Percentiles rank a stretch among this genome's conserved stretches.
Evolutionary conservation across 2,113 vertebrate genomes (phyloP).

Genomic region (Bos indicus): DNA sequence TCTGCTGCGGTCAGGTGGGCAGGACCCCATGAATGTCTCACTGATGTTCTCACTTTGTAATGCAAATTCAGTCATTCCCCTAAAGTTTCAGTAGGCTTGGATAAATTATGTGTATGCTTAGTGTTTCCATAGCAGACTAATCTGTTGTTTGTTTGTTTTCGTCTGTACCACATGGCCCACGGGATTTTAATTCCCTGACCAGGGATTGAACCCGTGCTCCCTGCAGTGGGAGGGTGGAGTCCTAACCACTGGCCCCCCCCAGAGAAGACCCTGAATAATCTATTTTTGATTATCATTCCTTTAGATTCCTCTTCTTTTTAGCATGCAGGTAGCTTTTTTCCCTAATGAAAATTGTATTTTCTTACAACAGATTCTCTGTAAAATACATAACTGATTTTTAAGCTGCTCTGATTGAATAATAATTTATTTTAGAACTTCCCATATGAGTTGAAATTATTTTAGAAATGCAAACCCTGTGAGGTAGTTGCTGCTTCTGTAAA

Average conservation of each 20-base stretch:
- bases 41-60: not conserved
- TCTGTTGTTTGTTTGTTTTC: not conserved
- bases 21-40: fast-evolving
- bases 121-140: fast-evolving
- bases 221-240: not conserved
- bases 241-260: not conserved
- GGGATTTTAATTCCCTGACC: not conserved
- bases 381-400: not conserved
- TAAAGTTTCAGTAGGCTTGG: not conserved
- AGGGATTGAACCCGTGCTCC: not conserved
- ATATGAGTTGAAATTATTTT: not conserved
- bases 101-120: not conserved
- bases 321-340: not conserved
- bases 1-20: not conserved
- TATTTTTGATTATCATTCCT: not conserved
- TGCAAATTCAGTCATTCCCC: not conserved
- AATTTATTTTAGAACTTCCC: not conserved
- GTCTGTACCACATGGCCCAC: fast-evolving
- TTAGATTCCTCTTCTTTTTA: not conserved
- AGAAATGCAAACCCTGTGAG: not conserved
- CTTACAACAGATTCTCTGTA: not conserved
- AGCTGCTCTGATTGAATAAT: not conserved
- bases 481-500: not conserved
- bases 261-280: not conserved
- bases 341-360: not conserved